A percentile compares a stretch with the other conserved stretches of the same genome.
Conservation (phyloP, 2,888 invertebrate genomes). For the Microctonus aethiopoides region DNA sequence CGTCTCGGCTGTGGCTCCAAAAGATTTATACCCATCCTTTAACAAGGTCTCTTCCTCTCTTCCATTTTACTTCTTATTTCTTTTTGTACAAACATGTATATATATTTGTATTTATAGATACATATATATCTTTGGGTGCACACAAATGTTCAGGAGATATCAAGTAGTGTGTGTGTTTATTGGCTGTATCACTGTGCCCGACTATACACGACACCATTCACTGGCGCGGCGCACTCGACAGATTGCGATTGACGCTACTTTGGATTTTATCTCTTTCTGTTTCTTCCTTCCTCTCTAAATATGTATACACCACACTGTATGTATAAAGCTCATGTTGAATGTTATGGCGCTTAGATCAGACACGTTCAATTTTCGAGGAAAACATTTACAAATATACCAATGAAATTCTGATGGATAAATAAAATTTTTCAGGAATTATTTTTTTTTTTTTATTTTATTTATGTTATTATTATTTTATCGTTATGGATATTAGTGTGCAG, state of each 20-base stretch:
- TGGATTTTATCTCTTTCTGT: neutral
- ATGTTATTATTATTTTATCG: no score
- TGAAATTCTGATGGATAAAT: no score
- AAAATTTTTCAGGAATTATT: no score
- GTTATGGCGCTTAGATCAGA: neutral
- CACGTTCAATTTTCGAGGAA: neutral
- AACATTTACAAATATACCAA: neutral
- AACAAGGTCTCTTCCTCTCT: conserved; percentile 18
- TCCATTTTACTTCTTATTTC: neutral
- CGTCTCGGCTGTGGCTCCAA: conserved; percentile 22
- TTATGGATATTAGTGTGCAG: neutral
- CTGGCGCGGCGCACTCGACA: conserved; percentile 14
- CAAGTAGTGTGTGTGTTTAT: conserved; percentile 1
- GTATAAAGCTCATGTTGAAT: neutral
- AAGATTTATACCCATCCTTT: conserved; percentile 33
- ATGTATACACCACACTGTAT: neutral
- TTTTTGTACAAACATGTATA: conserved; percentile 6
- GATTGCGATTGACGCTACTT: conserved; percentile 33
- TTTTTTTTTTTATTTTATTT: no score
- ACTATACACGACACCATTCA: conserved; percentile 18
- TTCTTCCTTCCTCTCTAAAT: neutral
- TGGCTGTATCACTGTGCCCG: conserved; percentile 5
- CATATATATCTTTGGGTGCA: neutral
- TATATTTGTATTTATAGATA: neutral
- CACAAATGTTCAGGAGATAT: neutral